Evolutionary conservation across 2,113 vertebrate genomes (phyloP).

Genomic region (human): DNA sequence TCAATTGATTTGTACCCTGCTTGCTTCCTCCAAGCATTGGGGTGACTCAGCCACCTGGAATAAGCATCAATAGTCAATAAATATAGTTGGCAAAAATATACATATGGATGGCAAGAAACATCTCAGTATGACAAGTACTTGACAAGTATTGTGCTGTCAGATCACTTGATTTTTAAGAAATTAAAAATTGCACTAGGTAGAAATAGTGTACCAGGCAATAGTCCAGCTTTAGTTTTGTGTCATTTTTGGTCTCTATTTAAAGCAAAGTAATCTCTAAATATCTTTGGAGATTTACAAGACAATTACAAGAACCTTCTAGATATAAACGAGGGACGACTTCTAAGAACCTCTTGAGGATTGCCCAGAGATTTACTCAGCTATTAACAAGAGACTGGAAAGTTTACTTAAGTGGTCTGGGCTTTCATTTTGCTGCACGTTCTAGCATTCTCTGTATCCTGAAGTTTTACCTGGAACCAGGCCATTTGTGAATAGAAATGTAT

Average conservation of each 20-base stretch:
- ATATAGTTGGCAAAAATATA: neutral
- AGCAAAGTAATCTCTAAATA: conserved; percentile 12
- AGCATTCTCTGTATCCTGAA: neutral
- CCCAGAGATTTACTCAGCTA: neutral
- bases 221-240: neutral
- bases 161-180: neutral
- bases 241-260: neutral
- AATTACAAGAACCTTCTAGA: neutral
- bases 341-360: neutral
- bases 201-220: neutral
- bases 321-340: neutral
- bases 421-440: neutral
- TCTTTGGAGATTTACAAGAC: neutral
- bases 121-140: neutral
- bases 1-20: neutral
- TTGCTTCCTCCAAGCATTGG: neutral
- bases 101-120: neutral
- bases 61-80: neutral
- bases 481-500: conserved; percentile 15
- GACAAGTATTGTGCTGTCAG: neutral
- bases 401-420: neutral
- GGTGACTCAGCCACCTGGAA: neutral
- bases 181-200: neutral
- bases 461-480: neutral
- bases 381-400: neutral